Percentiles rank a stretch among this genome's conserved stretches.
Evolutionary conservation across 2,888 invertebrate genomes (phyloP).

Genomic region (Linnaemya tessellans): DNA sequence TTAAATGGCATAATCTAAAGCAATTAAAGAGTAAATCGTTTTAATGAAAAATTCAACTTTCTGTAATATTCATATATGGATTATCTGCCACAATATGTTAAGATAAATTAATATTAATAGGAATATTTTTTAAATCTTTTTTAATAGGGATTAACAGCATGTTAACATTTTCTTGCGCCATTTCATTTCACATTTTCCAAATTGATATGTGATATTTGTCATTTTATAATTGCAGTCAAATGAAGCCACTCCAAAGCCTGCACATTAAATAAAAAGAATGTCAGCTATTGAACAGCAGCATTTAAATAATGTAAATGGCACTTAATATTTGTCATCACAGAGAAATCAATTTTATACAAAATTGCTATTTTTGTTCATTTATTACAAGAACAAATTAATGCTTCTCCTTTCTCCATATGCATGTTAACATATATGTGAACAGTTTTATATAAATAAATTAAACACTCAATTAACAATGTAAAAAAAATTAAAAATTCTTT

Average conservation of each 20-base stretch:
- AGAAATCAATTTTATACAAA: not conserved
- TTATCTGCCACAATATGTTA: not conserved
- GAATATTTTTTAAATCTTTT: too few relatives aligned
- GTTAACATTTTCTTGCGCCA: too few relatives aligned
- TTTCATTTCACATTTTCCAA: too few relatives aligned
- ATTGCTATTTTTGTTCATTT: slow-evolving; percentile 3
- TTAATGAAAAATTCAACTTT: not conserved
- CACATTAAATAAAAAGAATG: not conserved
- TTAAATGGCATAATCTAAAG: not conserved
- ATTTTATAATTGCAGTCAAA: not conserved
- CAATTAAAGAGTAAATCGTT: not conserved
- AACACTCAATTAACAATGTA: slow-evolving; percentile 44
- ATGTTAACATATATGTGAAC: slow-evolving; percentile 12
- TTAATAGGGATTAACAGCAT: too few relatives aligned
- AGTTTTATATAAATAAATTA: not conserved
- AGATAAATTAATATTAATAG: not conserved
- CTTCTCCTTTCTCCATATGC: not conserved
- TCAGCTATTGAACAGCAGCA: not conserved
- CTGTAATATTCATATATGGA: not conserved
- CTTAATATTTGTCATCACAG: not conserved
- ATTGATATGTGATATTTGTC: not conserved
- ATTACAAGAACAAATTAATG: slow-evolving; percentile 26
- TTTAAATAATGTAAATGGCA: slow-evolving; percentile 27
- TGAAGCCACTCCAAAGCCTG: not conserved
- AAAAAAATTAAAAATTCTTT: not conserved